Conservation (phyloP, 1,140 invertebrate species). For the Diuraphis noxia region DNA sequence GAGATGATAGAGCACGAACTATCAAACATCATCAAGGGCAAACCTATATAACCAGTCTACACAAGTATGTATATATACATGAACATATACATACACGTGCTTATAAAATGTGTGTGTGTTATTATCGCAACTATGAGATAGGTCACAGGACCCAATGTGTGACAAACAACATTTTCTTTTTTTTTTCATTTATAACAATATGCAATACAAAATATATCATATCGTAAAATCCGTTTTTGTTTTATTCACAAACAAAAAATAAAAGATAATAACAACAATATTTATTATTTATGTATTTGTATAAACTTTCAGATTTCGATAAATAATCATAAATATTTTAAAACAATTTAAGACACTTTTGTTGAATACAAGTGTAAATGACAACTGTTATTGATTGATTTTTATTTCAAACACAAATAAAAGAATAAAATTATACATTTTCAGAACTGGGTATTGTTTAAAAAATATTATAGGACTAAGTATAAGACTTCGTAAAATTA, state of each 20-base stretch:
- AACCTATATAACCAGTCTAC: constrained; percentile 51
- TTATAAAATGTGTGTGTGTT: constrained; percentile 26
- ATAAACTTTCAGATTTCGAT: not conserved
- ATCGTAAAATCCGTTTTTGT: constrained; percentile 24
- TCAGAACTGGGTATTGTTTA: not conserved
- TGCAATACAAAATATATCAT: constrained; percentile 18
- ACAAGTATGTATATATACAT: not conserved
- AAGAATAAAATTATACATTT: not conserved
- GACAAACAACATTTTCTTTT: constrained; percentile 31
- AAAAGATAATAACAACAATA: constrained; percentile 12
- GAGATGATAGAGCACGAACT: constrained; percentile 54
- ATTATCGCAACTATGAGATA: constrained; percentile 46
- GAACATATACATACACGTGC: not conserved
- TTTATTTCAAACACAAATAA: not conserved
- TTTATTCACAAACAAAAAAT: constrained; percentile 13
- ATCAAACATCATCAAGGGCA: constrained; percentile 54
- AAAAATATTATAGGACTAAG: not conserved
- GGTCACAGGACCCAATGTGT: constrained; percentile 36
- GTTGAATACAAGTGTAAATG: not conserved
- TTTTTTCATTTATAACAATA: not conserved
- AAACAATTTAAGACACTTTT: not conserved
- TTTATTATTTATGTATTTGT: not conserved
- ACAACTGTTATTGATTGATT: not conserved
- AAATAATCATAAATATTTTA: not conserved
- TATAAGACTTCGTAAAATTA: not conserved